phyloP scores from a whole-genome alignment of 53 echinoderm and acorn worm genomes.

The Holothuria leucospilota region DNA sequence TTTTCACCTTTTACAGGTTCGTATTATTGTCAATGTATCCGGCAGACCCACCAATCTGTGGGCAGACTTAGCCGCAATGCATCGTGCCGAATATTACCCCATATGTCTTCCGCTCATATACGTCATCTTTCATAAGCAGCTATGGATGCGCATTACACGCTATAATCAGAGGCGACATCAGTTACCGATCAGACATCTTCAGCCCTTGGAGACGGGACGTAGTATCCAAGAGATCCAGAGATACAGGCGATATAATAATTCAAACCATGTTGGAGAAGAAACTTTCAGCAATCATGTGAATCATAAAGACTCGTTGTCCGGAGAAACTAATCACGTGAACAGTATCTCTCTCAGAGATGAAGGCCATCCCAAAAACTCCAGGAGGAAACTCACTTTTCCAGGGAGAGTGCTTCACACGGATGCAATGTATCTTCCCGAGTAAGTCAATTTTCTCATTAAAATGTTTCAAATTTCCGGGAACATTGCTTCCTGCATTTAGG shows the following conservation, averaged over 20 bases:
- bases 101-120: constrained; percentile 49
- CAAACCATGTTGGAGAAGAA: constrained; percentile 5
- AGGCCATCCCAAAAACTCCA: background rate
- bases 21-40: constrained; percentile 43
- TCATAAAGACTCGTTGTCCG: background rate
- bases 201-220: constrained; percentile 16
- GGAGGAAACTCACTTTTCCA: constrained; percentile 4
- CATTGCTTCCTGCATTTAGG: too few relatives aligned
- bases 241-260: constrained; percentile 29
- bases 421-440: constrained; percentile 29
- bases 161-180: constrained; percentile 27
- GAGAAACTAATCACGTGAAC: constrained; percentile 3
- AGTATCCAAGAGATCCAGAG: constrained; percentile 38
- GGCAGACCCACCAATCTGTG: constrained; percentile 25
- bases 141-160: constrained; percentile 30
- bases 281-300: background rate
- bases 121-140: constrained; percentile 45
- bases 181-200: constrained; percentile 17
- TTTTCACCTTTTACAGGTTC: background rate
- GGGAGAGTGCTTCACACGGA: constrained; percentile 11
- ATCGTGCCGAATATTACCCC: constrained; percentile 45
- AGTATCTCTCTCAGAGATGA: constrained; percentile 1
- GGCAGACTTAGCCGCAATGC: constrained; percentile 37
- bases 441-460: background rate
- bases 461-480: background rate